Conservation (phyloP, 2,797 vertebrate genomes). For the Argya squamiceps region DNA sequence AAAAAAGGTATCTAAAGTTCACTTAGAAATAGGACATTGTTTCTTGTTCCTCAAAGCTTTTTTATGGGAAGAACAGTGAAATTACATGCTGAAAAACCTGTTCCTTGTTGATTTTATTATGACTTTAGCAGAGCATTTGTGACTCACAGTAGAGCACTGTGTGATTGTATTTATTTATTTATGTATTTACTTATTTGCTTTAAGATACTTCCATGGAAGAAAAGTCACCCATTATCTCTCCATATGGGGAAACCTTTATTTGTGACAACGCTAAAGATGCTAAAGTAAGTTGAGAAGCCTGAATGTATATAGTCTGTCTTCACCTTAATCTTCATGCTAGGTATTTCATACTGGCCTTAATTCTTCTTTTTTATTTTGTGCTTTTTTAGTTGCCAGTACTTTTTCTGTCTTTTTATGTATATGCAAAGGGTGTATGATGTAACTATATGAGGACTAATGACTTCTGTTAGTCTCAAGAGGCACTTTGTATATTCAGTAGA, state of each 20-base stretch:
- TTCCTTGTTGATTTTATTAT: background rate
- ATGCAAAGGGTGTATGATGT: background rate
- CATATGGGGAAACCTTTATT: conserved; percentile 91
- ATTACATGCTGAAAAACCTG: background rate
- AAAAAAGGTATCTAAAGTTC: background rate
- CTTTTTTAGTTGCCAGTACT: background rate
- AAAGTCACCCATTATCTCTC: conserved; percentile 80
- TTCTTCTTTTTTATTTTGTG: background rate
- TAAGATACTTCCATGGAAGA: conserved; percentile 75
- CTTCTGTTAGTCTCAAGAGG: background rate
- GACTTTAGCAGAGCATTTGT: background rate
- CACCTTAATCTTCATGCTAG: background rate
- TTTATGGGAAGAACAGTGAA: background rate
- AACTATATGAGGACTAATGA: background rate
- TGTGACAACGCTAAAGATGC: conserved; percentile 76
- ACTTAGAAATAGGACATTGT: background rate
- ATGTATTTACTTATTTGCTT: background rate
- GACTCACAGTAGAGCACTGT: background rate
- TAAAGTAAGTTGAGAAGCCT: conserved; percentile 79
- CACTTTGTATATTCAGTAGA: background rate
- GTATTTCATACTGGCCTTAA: background rate
- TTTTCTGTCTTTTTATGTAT: background rate
- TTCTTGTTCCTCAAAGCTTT: background rate
- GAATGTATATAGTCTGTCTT: background rate
- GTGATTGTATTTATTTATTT: background rate